Evolutionary conservation across 1,140 invertebrate genomes (phyloP).

Genomic region (Pissodes strobi): DNA sequence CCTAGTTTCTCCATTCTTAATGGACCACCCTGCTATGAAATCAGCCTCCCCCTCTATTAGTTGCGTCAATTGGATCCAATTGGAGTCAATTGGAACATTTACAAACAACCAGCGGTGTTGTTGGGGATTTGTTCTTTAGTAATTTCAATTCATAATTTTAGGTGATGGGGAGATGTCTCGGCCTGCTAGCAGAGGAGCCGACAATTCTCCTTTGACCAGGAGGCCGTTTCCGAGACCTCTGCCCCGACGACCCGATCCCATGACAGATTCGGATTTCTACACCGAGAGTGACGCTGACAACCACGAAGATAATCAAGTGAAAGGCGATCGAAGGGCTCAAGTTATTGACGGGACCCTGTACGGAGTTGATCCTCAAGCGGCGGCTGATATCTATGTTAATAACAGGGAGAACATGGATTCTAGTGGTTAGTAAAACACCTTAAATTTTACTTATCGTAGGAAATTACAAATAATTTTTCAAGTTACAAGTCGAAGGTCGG

Average conservation of each 20-base stretch:
- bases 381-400: conserved; percentile 57
- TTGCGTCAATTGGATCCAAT: too few relatives aligned
- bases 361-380: conserved; percentile 62
- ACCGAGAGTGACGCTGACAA: conserved; percentile 84
- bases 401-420: conserved; percentile 78
- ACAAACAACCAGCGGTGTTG: too few relatives aligned
- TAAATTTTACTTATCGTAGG: too few relatives aligned
- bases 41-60: too few relatives aligned
- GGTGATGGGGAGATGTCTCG: conserved; percentile 81
- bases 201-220: conserved; percentile 63
- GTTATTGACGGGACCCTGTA: conserved; percentile 85
- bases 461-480: too few relatives aligned
- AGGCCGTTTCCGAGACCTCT: conserved; percentile 50
- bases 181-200: conserved; percentile 74
- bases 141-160: not conserved
- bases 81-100: too few relatives aligned
- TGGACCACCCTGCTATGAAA: too few relatives aligned
- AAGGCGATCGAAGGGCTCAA: conserved; percentile 70
- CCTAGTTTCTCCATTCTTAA: too few relatives aligned
- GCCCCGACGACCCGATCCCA: conserved; percentile 72
- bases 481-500: too few relatives aligned
- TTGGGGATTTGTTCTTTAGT: not conserved
- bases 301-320: conserved; percentile 70
- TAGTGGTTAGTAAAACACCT: conserved; percentile 60
- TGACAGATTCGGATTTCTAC: conserved; percentile 89